Base-by-base conservation (phyloP, 2,113 vertebrate genomes). In the Tachuris rubrigastra region DNA sequence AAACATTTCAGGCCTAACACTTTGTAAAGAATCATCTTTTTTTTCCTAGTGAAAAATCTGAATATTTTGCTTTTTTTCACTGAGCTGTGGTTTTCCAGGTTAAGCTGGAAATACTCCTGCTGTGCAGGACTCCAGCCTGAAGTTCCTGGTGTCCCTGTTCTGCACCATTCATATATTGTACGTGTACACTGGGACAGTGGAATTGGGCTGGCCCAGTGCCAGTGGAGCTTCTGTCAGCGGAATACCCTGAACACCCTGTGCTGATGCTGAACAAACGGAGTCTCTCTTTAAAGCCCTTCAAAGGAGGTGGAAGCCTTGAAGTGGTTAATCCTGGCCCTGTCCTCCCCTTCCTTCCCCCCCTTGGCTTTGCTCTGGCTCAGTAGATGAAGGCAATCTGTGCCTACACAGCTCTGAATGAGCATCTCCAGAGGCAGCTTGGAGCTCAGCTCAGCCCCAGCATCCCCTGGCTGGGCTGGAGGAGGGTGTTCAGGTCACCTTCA, bases 181-280 rank as follows among this genome's bases (percentile, higher is more conserved):
- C 0, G 0, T 60, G 21, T 16, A 22, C 24, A 22, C 35, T 10
- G 6, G 24, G 41, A 65, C 18, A 22, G 65, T 12, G 28, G 41
- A 79, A 18, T 6, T 66, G 39, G 12, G 5, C 24, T 58, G 33
- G 47, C 39, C 71, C 35, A 35, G 39, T 46, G 46, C 41, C 6
- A 1, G 55, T 31, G 33, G 37, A 49, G 27, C 25, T 71, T 35
- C 35, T 63, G 22, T 52, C 49, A 72, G 52, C 66, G 83, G 71
- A 60, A 60, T 25, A 30, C 7, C 8, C 2, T 73, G 35, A 63
- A 47, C 17, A 62, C 22, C 25, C 25, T 56, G 13, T 67, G 41
- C 46, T 80, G 27, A 18, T 62, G 53, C 27, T 37, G 75, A 85
- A 44, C 37, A 65, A 60, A 63, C 1, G 1, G 27, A 72, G 76